Base-by-base conservation (phyloP, 2,888 invertebrate genomes). In the Anthoptus insignis region DNA sequence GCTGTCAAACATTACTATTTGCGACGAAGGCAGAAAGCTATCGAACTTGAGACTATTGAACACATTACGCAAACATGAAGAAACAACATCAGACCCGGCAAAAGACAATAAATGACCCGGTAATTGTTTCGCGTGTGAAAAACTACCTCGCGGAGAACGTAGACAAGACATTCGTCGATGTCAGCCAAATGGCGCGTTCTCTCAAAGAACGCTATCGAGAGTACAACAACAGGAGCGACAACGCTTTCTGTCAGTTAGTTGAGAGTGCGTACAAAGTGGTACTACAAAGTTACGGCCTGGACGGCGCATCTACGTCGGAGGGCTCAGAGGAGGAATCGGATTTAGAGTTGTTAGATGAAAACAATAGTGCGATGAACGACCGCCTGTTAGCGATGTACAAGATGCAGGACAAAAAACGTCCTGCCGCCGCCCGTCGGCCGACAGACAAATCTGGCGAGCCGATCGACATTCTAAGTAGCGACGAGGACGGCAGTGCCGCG, bases 81-180 rank as follows among this genome's bases (percentile, higher is more conserved):
- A 93, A 93, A 83, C 89, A 93, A 83, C 89, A 91, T 65, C 89
- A 91, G 76, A 86, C 89, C n/a, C 81, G 91, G 69, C 88, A 89
- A 81, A 93, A 92, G 79, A 87, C 89, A 67, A 70, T 91, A 45
- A 90, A 83, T 76, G 95, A 95, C 79, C 94, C 94, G 4, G 79
- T 94, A 37, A 94, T 95, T 69, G 94, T 95, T 64, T 93, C 94
- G 73, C 94, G 95, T 61, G 95, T 95, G 29, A 95, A 94, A 81
- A 94, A 97, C 94, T 97, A 97, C 83, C 94, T 98, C 77, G 96
- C 96, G 71, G 96, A 96, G 76, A 97, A 97, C 91, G 96, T 96
- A 69, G 96, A 97, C 77, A 96, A 97, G 87, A 96, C 96, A 7
- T 97, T 96, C 82, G 95, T 98, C 72, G 97, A 98, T 93, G 96